Evolutionary conservation across 2,113 vertebrate species (phyloP).

Genomic region (Vanacampus margaritifer): DNA sequence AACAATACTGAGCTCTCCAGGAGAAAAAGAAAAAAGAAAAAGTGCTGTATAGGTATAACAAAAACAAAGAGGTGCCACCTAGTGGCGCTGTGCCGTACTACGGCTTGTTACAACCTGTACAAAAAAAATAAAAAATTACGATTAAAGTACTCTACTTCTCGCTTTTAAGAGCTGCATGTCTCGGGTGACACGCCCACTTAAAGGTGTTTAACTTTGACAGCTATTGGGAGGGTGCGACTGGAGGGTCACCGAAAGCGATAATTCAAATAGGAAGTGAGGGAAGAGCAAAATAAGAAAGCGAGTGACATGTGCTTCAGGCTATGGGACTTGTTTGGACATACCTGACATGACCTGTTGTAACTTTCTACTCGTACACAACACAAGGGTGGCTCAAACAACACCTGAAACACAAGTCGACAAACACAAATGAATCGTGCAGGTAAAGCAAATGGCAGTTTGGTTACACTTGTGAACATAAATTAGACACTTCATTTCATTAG

Average conservation of each 20-base stretch:
- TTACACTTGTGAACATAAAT: neutral
- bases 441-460: neutral
- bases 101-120: no score
- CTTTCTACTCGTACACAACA: conserved; percentile 1
- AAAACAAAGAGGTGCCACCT: no score
- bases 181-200: neutral
- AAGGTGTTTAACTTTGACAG: neutral
- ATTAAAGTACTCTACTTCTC: neutral
- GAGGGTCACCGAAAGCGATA: conserved; percentile 13
- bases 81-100: no score
- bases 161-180: neutral
- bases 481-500: neutral
- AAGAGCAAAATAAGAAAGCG: conserved; percentile 14
- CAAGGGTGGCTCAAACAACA: conserved; percentile 19
- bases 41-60: no score
- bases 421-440: neutral
- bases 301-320: conserved; percentile 33
- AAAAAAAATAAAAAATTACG: no score
- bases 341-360: conserved; percentile 25
- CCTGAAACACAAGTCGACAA: conserved; percentile 12
- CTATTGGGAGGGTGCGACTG: neutral
- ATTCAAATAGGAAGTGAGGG: conserved; percentile 8
- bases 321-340: conserved; percentile 43
- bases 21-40: no score
- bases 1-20: no score